Evolutionary conservation across 2,888 invertebrate genomes (phyloP).

Genomic region (Uloborus plumipes): DNA sequence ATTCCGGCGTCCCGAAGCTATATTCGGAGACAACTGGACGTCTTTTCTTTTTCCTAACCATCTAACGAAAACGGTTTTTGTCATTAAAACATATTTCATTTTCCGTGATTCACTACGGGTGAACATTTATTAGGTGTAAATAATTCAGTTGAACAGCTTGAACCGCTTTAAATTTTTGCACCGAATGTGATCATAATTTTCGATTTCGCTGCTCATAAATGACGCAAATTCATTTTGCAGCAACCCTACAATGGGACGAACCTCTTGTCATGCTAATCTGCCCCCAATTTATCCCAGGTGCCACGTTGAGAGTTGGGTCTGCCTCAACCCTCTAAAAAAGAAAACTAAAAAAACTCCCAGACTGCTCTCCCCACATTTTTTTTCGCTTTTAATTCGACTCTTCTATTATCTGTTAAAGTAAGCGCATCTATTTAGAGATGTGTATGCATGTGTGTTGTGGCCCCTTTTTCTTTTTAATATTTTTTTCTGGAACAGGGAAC

Average conservation of each 20-base stretch:
- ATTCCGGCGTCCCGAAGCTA: too few relatives aligned
- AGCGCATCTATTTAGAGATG: conserved; percentile 16
- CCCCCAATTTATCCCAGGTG: conserved; percentile 60
- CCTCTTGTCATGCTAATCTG: conserved; percentile 63
- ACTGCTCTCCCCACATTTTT: background rate
- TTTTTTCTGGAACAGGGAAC: background rate
- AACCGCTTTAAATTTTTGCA: too few relatives aligned
- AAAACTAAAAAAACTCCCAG: conserved; percentile 5
- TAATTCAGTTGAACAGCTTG: too few relatives aligned
- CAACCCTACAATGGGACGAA: conserved; percentile 52
- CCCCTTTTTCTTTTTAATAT: conserved; percentile 12
- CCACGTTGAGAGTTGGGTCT: conserved; percentile 5
- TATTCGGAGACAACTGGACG: too few relatives aligned
- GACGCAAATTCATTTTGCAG: conserved; percentile 10
- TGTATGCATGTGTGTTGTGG: background rate
- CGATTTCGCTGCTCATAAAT: background rate
- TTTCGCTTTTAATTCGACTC: background rate
- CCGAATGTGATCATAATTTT: too few relatives aligned
- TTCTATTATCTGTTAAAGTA: conserved; percentile 19
- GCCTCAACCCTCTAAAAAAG: conserved; percentile 14
- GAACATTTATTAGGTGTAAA: too few relatives aligned
- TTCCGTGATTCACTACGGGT: too few relatives aligned
- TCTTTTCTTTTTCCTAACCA: too few relatives aligned
- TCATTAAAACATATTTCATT: too few relatives aligned
- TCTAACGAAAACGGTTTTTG: too few relatives aligned